These are phyloP conservation scores for Pollenia amentaria DNA, from an alignment of 2,888 invertebrate genomes.

Conservation along the genomic window DNA sequence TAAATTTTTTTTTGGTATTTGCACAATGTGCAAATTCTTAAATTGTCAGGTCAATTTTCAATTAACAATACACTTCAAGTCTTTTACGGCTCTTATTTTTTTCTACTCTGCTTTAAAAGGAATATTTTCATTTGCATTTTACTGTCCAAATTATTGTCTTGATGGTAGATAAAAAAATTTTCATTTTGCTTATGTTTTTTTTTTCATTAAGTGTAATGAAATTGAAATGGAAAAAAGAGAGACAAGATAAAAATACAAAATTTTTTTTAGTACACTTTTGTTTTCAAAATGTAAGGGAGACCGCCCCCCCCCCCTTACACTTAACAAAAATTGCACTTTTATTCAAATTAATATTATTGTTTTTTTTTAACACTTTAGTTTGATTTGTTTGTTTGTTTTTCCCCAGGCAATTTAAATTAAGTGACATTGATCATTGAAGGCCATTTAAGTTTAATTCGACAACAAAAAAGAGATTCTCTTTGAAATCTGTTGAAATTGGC, in stretches of 20 bases:
- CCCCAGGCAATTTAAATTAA: conserved; percentile 69
- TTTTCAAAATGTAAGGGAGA: conserved; percentile 28
- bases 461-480: conserved; percentile 36
- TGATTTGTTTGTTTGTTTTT: conserved; percentile 1
- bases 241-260: background rate
- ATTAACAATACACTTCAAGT: background rate
- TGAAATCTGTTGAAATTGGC: conserved; percentile 37
- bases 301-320: background rate
- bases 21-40: too few relatives aligned
- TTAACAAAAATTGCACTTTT: conserved; percentile 22
- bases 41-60: background rate
- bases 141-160: background rate
- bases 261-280: conserved; percentile 29
- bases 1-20: too few relatives aligned
- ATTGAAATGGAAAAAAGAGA: conserved; percentile 17
- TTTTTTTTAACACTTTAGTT: background rate
- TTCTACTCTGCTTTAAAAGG: background rate
- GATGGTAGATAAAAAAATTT: background rate
- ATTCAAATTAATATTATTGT: conserved; percentile 16
- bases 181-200: background rate
- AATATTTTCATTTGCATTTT: conserved; percentile 7
- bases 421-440: conserved; percentile 83
- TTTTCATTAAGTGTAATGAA: conserved; percentile 3
- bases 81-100: background rate
- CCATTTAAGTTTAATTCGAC: conserved; percentile 75